Evolutionary conservation across 2,113 vertebrate species (phyloP).

Genomic region (Antigone vipio): DNA sequence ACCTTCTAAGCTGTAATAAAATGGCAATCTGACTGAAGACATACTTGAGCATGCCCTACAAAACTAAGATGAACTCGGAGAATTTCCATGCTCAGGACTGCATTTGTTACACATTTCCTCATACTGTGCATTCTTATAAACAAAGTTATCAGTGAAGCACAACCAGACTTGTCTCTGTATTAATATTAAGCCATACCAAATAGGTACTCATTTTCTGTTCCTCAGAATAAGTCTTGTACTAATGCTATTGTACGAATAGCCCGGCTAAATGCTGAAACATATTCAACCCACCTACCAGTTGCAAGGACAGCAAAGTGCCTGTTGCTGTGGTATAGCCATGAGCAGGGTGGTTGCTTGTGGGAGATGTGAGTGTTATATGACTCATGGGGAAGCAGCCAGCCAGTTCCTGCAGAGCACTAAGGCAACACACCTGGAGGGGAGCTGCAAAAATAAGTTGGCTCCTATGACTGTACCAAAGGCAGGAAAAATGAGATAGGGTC

Average conservation of each 20-base stretch:
- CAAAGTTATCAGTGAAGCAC: neutral
- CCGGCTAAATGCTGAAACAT: neutral
- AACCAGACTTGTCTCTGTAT: neutral
- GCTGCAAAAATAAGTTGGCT: neutral
- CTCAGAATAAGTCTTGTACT: neutral
- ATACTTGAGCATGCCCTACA: neutral
- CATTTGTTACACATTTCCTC: neutral
- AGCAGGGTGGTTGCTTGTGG: neutral
- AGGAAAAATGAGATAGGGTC: neutral
- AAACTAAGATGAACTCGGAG: neutral
- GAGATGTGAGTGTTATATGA: neutral
- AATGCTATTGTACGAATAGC: neutral
- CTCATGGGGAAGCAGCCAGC: neutral
- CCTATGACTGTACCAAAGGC: neutral
- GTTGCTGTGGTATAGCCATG: neutral
- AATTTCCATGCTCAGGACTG: neutral
- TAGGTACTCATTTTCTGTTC: neutral
- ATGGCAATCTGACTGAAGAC: neutral
- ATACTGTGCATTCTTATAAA: neutral
- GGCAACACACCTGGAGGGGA: neutral
- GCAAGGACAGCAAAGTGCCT: neutral
- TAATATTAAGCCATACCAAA: neutral
- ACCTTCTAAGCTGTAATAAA: neutral
- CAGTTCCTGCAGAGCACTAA: neutral
- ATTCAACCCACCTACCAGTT: neutral